A percentile compares a stretch with the other conserved stretches of the same genome.
Evolutionary conservation across 2,888 invertebrate genomes (phyloP).

Genomic region (Noctua janthina): DNA sequence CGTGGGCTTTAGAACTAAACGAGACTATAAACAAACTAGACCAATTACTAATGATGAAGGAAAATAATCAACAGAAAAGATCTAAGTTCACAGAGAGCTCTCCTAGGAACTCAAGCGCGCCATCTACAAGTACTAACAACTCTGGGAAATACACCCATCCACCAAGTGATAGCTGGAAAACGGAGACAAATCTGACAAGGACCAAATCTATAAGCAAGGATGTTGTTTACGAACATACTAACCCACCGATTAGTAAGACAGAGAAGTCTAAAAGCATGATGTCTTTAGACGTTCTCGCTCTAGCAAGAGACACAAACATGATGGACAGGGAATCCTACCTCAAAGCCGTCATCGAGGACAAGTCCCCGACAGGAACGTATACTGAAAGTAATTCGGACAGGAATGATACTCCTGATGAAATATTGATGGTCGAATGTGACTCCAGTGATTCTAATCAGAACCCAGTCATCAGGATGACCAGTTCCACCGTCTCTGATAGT

Average conservation of each 20-base stretch:
- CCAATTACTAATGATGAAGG: constrained; percentile 92
- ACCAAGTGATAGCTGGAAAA: constrained; percentile 80
- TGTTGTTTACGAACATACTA: constrained; percentile 79
- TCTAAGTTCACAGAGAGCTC: constrained; percentile 84
- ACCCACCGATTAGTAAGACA: constrained; percentile 80
- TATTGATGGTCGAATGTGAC: constrained; percentile 87
- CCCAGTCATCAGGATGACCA: constrained; percentile 88
- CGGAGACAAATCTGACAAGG: constrained; percentile 77
- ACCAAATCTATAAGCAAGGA: constrained; percentile 85
- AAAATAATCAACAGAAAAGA: constrained; percentile 90
- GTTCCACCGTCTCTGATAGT: constrained; percentile 85
- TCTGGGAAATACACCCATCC: constrained; percentile 75
- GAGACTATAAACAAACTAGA: constrained; percentile 95
- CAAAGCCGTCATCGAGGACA: constrained; percentile 88
- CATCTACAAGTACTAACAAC: constrained; percentile 84
- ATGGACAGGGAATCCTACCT: constrained; percentile 86
- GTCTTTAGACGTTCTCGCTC: constrained; percentile 85
- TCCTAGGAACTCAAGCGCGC: constrained; percentile 84
- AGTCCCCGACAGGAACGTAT: constrained; percentile 86
- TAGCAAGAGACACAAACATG: constrained; percentile 84
- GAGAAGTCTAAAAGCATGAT: constrained; percentile 89
- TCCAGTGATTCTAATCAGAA: constrained; percentile 87
- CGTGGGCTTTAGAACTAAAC: constrained; percentile 94
- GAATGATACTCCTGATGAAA: constrained; percentile 87
- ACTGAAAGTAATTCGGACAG: constrained; percentile 88